These are phyloP conservation scores for Catamblyrhynchus diadema DNA, from an alignment of 2,797 vertebrate species.

Conservation along the genomic window DNA sequence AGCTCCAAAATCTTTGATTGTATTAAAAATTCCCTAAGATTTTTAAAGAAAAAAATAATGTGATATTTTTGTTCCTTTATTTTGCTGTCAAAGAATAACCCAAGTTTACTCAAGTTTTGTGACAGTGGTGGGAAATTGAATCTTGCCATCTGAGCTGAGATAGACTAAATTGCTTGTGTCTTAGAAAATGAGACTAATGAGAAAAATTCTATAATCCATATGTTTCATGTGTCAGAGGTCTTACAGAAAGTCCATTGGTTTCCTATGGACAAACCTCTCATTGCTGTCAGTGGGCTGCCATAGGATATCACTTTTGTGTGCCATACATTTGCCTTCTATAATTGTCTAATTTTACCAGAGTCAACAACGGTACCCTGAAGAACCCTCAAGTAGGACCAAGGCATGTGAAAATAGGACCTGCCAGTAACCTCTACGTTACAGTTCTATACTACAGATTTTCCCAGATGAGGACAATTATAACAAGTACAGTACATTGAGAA, in stretches of 20 bases:
- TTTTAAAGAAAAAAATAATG: not conserved
- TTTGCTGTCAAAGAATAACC: not conserved
- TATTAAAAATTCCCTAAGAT: not conserved
- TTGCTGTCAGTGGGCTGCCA: not conserved
- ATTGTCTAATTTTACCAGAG: not conserved
- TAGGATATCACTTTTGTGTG: not conserved
- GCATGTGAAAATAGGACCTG: not conserved
- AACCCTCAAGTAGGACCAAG: not conserved
- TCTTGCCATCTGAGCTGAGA: not conserved
- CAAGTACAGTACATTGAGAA: not conserved
- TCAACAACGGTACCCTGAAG: not conserved
- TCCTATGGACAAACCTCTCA: not conserved
- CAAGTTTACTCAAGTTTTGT: not conserved
- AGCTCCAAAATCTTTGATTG: not conserved
- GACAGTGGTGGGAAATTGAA: not conserved
- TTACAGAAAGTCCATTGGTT: not conserved
- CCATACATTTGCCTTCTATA: not conserved
- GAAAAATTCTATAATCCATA: not conserved
- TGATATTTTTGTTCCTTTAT: not conserved
- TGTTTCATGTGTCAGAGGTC: not conserved
- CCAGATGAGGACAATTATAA: not conserved
- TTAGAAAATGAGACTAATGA: not conserved
- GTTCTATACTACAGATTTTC: not conserved
- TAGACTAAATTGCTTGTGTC: not conserved
- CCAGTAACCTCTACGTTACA: not conserved